phyloP scores from a whole-genome alignment of 2,113 vertebrate genomes.

The Phocoena phocoena region DNA sequence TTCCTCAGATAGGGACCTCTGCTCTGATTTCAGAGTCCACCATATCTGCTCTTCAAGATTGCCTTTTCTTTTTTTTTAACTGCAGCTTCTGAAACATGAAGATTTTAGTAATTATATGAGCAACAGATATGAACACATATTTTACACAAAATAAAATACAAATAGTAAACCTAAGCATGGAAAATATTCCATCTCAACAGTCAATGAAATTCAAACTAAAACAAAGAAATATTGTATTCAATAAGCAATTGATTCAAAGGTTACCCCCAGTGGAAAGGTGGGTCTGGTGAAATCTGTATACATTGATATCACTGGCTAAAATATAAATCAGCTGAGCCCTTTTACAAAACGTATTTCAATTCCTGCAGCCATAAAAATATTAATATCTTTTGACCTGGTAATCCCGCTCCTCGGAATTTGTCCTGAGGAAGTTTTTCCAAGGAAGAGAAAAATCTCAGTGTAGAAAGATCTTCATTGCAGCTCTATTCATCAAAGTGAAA shows the following conservation, averaged over 20 bases:
- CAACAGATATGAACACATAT: background rate
- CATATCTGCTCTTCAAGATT: background rate
- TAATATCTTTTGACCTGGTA: background rate
- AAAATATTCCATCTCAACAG: background rate
- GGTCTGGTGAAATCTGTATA: background rate
- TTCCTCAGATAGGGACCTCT: background rate
- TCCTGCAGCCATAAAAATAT: slow-evolving; percentile 6
- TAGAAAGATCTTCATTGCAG: background rate
- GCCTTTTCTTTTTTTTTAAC: background rate
- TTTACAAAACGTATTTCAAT: background rate
- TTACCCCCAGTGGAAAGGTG: background rate
- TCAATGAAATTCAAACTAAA: slow-evolving; percentile 22
- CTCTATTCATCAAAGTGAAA: background rate
- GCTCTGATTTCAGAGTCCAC: background rate
- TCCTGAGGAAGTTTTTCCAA: slow-evolving; percentile 24
- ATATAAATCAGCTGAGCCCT: background rate
- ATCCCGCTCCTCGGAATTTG: background rate
- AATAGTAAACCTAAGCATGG: background rate
- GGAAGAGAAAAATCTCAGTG: background rate
- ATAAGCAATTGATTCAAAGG: background rate
- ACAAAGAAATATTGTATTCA: background rate
- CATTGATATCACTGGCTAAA: slow-evolving; percentile 27
- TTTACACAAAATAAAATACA: slow-evolving; percentile 9
- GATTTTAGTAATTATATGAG: background rate
- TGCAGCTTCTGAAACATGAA: background rate